These are phyloP conservation scores for Portevinia maculata DNA, from an alignment of 2,888 invertebrate genomes.

Conservation along the genomic window DNA sequence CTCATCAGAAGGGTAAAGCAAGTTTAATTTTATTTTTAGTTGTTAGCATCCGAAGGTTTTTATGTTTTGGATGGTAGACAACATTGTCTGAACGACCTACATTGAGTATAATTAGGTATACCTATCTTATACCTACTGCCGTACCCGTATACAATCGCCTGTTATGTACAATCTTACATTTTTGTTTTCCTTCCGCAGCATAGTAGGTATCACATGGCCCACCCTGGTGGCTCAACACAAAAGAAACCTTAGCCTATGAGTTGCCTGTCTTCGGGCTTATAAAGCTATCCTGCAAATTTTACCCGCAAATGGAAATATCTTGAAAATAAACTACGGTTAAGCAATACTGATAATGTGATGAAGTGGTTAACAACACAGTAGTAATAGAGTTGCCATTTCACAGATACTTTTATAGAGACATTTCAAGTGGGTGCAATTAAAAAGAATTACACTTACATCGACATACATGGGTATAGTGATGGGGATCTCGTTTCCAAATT, in stretches of 20 bases:
- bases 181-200: conserved; percentile 61
- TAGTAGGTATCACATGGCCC: conserved; percentile 44
- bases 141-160: too few species aligned
- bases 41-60: conserved; percentile 1
- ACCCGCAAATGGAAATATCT: conserved; percentile 44
- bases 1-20: conserved; percentile 9
- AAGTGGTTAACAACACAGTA: conserved; percentile 43
- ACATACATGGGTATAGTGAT: conserved; percentile 33
- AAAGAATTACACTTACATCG: conserved; percentile 24
- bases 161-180: too few species aligned
- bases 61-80: conserved; percentile 28
- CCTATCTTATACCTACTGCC: too few species aligned
- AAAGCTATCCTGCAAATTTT: conserved; percentile 33
- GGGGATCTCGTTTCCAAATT: not conserved
- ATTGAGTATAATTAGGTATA: not conserved
- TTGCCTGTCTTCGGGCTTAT: conserved; percentile 14
- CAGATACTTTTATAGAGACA: conserved; percentile 11
- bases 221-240: conserved; percentile 16
- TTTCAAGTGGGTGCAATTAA: conserved; percentile 40
- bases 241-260: conserved; percentile 14
- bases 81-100: conserved; percentile 14
- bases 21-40: not conserved
- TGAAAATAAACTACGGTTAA: conserved; percentile 54
- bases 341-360: conserved; percentile 54
- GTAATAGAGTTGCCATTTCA: not conserved